Conservation (phyloP, 2,113 vertebrate species). For the Syngnathus scovelli region DNA sequence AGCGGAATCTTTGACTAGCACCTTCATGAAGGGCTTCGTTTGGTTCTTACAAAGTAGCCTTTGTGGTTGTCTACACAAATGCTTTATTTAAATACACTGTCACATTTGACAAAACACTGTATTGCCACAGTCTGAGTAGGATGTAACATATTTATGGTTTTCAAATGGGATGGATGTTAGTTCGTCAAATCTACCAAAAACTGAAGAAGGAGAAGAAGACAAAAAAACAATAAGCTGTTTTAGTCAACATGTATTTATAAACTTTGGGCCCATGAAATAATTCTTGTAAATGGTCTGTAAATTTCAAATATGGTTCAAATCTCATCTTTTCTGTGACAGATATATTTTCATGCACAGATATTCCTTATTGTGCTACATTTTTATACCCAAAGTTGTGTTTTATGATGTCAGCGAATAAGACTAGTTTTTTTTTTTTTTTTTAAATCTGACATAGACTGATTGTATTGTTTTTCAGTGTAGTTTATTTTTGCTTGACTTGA, state of each 20-base stretch:
- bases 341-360: conserved; percentile 24
- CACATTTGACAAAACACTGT: conserved; percentile 58
- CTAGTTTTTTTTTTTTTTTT: conserved; percentile 7
- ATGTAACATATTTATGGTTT: conserved; percentile 60
- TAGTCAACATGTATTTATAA: conserved; percentile 62
- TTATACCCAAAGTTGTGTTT: conserved; percentile 11
- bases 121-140: conserved; percentile 66
- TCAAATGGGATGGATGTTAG: conserved; percentile 39
- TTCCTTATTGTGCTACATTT: conserved; percentile 25
- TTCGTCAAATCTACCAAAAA: conserved; percentile 64
- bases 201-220: conserved; percentile 13
- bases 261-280: conserved; percentile 21
- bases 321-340: conserved; percentile 26
- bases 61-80: conserved; percentile 40
- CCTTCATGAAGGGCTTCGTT: conserved; percentile 18
- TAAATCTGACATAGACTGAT: conserved; percentile 17
- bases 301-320: conserved; percentile 28
- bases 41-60: conserved; percentile 22
- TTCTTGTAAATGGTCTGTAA: conserved; percentile 33
- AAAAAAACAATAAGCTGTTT: conserved; percentile 59
- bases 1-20: conserved; percentile 30
- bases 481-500: conserved; percentile 50
- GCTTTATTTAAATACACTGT: conserved; percentile 65
- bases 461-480: not conserved
- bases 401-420: conserved; percentile 18